Conservation (phyloP, 2,113 vertebrate genomes). For the Apteryx owenii region DNA sequence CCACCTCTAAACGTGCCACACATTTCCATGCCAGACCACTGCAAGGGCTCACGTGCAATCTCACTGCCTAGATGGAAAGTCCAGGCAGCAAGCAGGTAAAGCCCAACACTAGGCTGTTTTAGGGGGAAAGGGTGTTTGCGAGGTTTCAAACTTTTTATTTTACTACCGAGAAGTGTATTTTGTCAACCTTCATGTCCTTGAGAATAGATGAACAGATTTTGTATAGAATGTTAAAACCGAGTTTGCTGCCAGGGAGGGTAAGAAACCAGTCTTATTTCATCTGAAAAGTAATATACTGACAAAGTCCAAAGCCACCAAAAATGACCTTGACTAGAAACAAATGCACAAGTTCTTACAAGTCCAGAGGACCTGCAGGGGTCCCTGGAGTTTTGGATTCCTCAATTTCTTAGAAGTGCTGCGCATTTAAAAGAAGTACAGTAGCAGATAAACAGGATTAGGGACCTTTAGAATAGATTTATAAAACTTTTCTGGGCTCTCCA, state of each 20-base stretch:
- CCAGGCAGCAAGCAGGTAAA: background rate
- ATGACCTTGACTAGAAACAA: background rate
- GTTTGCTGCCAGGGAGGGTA: background rate
- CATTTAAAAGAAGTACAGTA: slow-evolving; percentile 46
- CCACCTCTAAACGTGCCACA: background rate
- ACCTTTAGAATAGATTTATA: slow-evolving; percentile 17
- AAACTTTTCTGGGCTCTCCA: slow-evolving; percentile 25
- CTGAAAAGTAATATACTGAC: background rate
- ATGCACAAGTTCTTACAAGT: background rate
- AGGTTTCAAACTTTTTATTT: background rate
- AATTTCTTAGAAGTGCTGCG: slow-evolving; percentile 21
- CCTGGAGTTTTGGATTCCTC: background rate
- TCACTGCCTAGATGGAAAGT: background rate
- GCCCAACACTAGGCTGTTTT: background rate
- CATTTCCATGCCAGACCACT: background rate
- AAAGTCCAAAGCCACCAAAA: background rate
- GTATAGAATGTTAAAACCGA: background rate
- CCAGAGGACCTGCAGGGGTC: background rate
- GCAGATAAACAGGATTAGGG: slow-evolving; percentile 46
- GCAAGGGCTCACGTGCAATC: background rate
- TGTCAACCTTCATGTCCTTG: background rate
- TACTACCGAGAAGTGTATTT: background rate
- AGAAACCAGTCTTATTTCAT: background rate
- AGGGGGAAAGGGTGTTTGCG: background rate
- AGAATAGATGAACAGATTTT: background rate